A percentile compares a stretch with the other conserved stretches of the same genome.
phyloP scores from a whole-genome alignment of 2,113 vertebrate species.

The Tragelaphus imberbis region DNA sequence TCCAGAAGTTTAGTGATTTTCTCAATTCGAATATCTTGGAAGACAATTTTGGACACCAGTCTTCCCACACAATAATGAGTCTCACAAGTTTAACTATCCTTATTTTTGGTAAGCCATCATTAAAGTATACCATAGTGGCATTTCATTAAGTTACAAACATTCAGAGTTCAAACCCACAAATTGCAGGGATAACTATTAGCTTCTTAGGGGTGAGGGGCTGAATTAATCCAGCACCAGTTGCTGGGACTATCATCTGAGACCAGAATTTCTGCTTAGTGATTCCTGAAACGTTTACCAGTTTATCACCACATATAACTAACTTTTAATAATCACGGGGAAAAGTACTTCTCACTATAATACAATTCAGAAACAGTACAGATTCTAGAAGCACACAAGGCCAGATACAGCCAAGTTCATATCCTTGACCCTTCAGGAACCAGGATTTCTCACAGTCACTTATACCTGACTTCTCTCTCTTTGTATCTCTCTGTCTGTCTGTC shows the following conservation, averaged over 20 bases:
- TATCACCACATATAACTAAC: neutral
- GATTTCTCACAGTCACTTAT: neutral
- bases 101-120: conserved; percentile 29
- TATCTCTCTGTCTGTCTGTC: fast-evolving
- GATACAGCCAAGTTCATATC: neutral
- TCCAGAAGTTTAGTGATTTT: neutral
- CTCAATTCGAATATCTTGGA: conserved; percentile 9
- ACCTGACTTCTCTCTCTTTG: no score
- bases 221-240: neutral
- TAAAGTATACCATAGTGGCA: neutral
- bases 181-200: neutral
- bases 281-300: neutral
- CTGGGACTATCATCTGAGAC: neutral
- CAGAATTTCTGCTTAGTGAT: neutral
- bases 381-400: neutral
- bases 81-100: neutral
- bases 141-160: neutral
- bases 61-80: neutral
- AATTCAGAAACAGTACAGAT: neutral
- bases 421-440: neutral
- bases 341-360: neutral
- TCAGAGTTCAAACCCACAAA: conserved; percentile 1
- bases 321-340: neutral
- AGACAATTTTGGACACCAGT: neutral
- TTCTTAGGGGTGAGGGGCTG: neutral